Evolutionary conservation across 2,797 vertebrate genomes (phyloP).

Genomic region (Karalla daura): DNA sequence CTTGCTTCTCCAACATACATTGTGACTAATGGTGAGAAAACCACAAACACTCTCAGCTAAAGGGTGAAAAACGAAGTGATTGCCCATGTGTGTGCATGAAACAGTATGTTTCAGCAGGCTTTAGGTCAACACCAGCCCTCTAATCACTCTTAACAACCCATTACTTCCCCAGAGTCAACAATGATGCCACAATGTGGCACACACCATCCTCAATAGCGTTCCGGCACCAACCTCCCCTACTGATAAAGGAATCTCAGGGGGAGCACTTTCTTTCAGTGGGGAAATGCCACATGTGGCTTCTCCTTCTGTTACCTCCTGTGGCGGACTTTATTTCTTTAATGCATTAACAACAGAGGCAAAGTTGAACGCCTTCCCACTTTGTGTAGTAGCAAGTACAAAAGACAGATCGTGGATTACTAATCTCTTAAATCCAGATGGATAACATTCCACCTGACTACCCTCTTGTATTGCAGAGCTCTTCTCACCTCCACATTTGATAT

Average conservation of each 20-base stretch:
- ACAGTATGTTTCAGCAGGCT: conserved; percentile 40
- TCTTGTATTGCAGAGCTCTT: conserved; percentile 21
- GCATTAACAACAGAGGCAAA: conserved; percentile 7
- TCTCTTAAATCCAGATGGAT: conserved; percentile 63
- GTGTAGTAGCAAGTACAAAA: conserved; percentile 24
- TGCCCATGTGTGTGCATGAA: conserved; percentile 30
- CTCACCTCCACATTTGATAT: conserved; percentile 41
- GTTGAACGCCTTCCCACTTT: background rate
- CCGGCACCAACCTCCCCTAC: conserved; percentile 16
- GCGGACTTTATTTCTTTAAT: conserved; percentile 9
- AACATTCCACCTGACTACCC: conserved; percentile 43
- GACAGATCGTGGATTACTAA: conserved; percentile 38
- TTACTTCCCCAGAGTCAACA: conserved; percentile 31
- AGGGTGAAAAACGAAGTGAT: conserved; percentile 46
- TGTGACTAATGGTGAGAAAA: conserved; percentile 38
- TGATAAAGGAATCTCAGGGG: conserved; percentile 21
- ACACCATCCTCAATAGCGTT: conserved; percentile 1
- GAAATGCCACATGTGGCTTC: conserved; percentile 13
- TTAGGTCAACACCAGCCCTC: conserved; percentile 24
- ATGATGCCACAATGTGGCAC: conserved; percentile 28
- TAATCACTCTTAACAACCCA: conserved; percentile 22
- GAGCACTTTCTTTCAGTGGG: conserved; percentile 22
- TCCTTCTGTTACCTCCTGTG: conserved; percentile 22
- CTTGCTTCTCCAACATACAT: conserved; percentile 38
- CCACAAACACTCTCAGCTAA: conserved; percentile 21